Conservation (phyloP, 1,140 invertebrate species). For the Bombus breviceps region DNA sequence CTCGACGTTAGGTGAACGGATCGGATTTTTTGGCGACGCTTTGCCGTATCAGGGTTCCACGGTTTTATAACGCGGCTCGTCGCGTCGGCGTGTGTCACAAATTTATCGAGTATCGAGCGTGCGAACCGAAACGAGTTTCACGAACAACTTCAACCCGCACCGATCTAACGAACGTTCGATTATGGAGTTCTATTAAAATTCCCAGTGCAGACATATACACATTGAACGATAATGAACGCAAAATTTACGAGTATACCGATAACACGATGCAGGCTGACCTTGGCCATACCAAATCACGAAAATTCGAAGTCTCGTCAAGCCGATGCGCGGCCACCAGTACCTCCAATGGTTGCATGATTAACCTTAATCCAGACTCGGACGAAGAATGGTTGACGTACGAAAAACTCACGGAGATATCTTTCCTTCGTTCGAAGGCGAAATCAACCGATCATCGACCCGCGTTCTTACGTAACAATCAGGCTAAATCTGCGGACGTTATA, state of each 20-base stretch:
- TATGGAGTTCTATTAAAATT: slow-evolving; percentile 28
- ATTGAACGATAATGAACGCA: slow-evolving; percentile 32
- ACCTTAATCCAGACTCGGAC: not conserved
- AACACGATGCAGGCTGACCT: slow-evolving; percentile 20
- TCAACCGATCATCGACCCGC: not conserved
- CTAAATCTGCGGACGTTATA: not conserved
- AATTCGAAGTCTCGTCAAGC: not conserved
- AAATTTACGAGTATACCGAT: slow-evolving; percentile 29
- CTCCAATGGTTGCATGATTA: not conserved
- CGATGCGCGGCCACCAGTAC: slow-evolving; percentile 12
- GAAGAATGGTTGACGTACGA: slow-evolving; percentile 33
- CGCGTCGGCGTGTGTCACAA: not conserved
- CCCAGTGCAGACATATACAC: not conserved
- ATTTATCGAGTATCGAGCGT: not conserved
- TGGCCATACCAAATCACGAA: not conserved
- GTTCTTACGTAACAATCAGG: not conserved
- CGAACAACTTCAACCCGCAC: slow-evolving; percentile 30
- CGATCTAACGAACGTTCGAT: not conserved
- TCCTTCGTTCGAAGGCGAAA: not conserved
- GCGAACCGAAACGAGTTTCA: not conserved
- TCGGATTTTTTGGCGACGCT: not conserved
- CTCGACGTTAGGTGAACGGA: not conserved
- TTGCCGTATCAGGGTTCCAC: not conserved
- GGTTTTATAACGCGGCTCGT: not conserved
- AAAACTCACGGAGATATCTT: slow-evolving; percentile 1